Percentiles rank a stretch among this genome's conserved stretches.
Evolutionary conservation across 1,140 invertebrate species (phyloP).

Genomic region (Drosophila fuyamai): DNA sequence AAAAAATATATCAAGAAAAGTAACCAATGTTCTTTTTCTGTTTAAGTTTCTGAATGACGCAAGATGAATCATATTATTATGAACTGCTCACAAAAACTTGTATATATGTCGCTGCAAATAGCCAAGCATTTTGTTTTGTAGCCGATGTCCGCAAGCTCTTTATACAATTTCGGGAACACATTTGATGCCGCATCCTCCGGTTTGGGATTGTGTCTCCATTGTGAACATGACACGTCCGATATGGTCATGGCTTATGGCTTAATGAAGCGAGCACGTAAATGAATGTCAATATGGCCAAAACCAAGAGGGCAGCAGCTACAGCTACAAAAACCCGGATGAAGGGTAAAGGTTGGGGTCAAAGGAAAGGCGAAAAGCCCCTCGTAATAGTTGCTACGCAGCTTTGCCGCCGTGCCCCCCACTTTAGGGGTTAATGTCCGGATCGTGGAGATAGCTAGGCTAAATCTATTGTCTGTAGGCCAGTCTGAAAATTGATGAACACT

Average conservation of each 20-base stretch:
- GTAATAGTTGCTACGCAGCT: conserved; percentile 61
- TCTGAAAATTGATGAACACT: conserved; percentile 55
- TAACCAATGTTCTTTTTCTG: not conserved
- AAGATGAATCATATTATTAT: not conserved
- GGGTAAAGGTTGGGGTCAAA: conserved; percentile 5
- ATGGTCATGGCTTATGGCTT: conserved; percentile 65
- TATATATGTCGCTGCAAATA: conserved; percentile 4
- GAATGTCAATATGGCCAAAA: conserved; percentile 52
- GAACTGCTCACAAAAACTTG: not conserved
- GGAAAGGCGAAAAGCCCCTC: conserved; percentile 39
- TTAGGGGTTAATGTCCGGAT: conserved; percentile 46
- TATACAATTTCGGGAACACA: conserved; percentile 35
- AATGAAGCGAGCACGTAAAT: conserved; percentile 74
- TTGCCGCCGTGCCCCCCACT: conserved; percentile 6
- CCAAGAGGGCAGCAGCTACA: conserved; percentile 13
- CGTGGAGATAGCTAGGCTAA: conserved; percentile 17
- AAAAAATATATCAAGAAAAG: not conserved
- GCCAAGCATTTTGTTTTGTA: conserved; percentile 8
- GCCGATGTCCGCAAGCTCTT: conserved; percentile 37
- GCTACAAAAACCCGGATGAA: conserved; percentile 10
- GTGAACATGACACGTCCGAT: conserved; percentile 34
- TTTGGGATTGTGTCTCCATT: conserved; percentile 26
- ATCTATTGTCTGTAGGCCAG: conserved; percentile 41
- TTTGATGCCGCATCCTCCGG: conserved; percentile 5
- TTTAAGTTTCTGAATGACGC: not conserved